Percentiles rank a stretch among this genome's conserved stretches.
phyloP scores from a whole-genome alignment of 1,140 invertebrate genomes.

The Oncopodura yosiiana region DNA sequence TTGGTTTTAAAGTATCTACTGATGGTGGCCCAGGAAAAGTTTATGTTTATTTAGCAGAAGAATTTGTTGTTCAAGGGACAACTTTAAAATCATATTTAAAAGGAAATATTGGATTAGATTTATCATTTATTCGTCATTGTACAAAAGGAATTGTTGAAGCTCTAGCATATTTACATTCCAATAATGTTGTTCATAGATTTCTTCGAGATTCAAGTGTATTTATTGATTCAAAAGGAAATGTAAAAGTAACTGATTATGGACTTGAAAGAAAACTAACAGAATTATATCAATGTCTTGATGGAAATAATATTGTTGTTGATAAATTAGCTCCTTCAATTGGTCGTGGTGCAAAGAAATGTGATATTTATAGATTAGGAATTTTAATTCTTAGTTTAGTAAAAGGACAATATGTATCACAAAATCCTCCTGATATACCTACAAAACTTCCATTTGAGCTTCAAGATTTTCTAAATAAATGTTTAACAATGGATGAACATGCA shows the following conservation, averaged over 20 bases:
- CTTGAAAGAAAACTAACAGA: slow-evolving; percentile 55
- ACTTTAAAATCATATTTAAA: slow-evolving; percentile 46
- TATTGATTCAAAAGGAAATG: slow-evolving; percentile 46
- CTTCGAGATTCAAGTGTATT: slow-evolving; percentile 56
- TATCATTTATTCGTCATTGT: slow-evolving; percentile 53
- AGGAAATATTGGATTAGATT: slow-evolving; percentile 47
- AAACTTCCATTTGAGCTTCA: slow-evolving; percentile 50
- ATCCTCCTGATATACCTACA: slow-evolving; percentile 45
- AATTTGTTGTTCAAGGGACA: slow-evolving; percentile 45
- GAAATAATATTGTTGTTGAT: slow-evolving; percentile 33
- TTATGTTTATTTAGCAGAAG: slow-evolving; percentile 50
- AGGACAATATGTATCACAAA: slow-evolving; percentile 43
- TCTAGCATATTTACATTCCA: slow-evolving; percentile 60
- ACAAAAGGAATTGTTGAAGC: slow-evolving; percentile 54
- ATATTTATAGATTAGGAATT: slow-evolving; percentile 58
- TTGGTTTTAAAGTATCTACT: slow-evolving; percentile 54
- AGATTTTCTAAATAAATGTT: slow-evolving; percentile 59
- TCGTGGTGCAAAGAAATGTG: slow-evolving; percentile 58
- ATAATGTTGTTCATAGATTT: slow-evolving; percentile 67
- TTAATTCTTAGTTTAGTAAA: slow-evolving; percentile 49
- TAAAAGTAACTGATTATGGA: slow-evolving; percentile 60
- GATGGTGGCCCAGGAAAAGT: slow-evolving; percentile 44
- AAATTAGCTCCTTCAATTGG: slow-evolving; percentile 47
- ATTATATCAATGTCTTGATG: slow-evolving; percentile 38
- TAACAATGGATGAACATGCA: slow-evolving; percentile 52